Conservation (phyloP, 1,140 invertebrate species). For the Caenorhabditis brenneri region DNA sequence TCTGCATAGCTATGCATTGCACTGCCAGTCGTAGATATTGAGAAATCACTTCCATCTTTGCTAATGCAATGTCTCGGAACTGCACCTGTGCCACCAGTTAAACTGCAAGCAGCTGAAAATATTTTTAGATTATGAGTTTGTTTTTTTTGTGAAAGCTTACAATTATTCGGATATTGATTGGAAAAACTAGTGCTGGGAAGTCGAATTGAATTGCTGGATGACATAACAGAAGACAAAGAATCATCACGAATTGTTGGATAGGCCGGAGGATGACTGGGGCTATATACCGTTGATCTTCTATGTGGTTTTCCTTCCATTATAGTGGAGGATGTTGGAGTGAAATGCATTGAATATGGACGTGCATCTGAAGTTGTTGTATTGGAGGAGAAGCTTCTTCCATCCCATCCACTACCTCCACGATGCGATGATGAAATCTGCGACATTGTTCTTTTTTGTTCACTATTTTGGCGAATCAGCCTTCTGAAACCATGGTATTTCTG, state of each 20-base stretch:
- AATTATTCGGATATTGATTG: slow-evolving; percentile 50
- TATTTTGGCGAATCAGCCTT: slow-evolving; percentile 14
- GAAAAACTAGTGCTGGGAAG: slow-evolving; percentile 29
- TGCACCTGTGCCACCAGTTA: not conserved
- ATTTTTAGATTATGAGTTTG: not conserved
- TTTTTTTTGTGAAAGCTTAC: slow-evolving; percentile 4
- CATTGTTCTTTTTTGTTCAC: slow-evolving; percentile 18
- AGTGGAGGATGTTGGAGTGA: not conserved
- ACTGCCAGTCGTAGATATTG: slow-evolving; percentile 29
- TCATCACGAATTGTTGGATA: slow-evolving; percentile 55
- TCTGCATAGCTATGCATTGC: slow-evolving; percentile 17
- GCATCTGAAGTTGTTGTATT: slow-evolving; percentile 24
- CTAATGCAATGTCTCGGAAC: slow-evolving; percentile 9
- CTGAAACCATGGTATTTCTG: not conserved
- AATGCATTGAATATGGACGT: not conserved
- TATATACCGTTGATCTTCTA: slow-evolving; percentile 37
- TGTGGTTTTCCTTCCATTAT: slow-evolving; percentile 33
- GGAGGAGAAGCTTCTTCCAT: slow-evolving; percentile 8
- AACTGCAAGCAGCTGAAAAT: slow-evolving; percentile 1
- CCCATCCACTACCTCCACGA: not conserved
- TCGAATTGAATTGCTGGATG: slow-evolving; percentile 54
- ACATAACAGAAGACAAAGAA: slow-evolving; percentile 53
- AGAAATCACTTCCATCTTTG: slow-evolving; percentile 32
- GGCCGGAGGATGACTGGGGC: slow-evolving; percentile 52
- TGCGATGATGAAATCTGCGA: not conserved